These are phyloP conservation scores for Trichosurus vulpecula DNA, from an alignment of 2,797 vertebrate species.

Conservation along the genomic window DNA sequence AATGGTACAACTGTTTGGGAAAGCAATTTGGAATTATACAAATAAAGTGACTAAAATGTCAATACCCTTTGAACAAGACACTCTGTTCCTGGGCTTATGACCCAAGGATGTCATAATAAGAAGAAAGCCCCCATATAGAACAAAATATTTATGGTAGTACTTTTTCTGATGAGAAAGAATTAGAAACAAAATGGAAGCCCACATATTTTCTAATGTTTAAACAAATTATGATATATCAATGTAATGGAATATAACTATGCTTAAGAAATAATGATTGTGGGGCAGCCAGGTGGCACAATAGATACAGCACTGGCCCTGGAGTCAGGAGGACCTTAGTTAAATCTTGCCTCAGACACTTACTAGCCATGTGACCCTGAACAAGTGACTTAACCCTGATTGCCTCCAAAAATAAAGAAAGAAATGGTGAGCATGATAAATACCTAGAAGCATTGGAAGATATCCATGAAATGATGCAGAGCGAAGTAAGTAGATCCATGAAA, in stretches of 20 bases:
- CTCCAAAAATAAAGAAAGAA: not conserved
- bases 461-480: not conserved
- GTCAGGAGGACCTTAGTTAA: not conserved
- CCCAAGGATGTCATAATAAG: not conserved
- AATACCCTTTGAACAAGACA: not conserved
- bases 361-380: not conserved
- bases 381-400: not conserved
- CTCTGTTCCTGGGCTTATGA: not conserved
- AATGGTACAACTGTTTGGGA: not conserved
- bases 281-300: not conserved
- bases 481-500: not conserved
- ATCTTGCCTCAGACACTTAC: not conserved
- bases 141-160: not conserved
- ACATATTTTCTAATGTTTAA: not conserved
- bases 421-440: not conserved
- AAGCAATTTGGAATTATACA: not conserved
- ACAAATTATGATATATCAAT: not conserved
- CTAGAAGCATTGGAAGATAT: not conserved
- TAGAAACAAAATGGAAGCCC: not conserved
- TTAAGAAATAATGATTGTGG: not conserved
- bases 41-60: not conserved
- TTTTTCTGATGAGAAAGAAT: not conserved
- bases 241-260: not conserved
- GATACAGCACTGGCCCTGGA: not conserved
- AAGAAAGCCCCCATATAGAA: not conserved